These are phyloP conservation scores for Cassiopea xamachana DNA, from an alignment of 30 jellyfish, hydroid and myxozoan species.

Conservation along the genomic window DNA sequence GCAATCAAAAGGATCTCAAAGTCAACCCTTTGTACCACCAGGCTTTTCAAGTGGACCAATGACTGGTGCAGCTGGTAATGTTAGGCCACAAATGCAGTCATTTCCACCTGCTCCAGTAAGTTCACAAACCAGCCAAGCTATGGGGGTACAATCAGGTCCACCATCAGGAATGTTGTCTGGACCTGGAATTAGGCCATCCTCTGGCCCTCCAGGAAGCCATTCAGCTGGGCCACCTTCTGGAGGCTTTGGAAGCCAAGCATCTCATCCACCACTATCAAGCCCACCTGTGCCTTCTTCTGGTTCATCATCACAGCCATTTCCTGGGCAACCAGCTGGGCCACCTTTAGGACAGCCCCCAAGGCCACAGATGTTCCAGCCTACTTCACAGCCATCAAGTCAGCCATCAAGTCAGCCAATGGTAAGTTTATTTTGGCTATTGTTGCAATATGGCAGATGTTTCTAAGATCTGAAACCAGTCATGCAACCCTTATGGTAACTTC, in stretches of 20 bases:
- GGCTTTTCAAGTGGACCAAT: slow-evolving; percentile 26
- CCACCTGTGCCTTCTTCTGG: slow-evolving; percentile 45
- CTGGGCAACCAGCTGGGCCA: slow-evolving; percentile 12
- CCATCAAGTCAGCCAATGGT: slow-evolving; percentile 40
- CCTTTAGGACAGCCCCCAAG: slow-evolving; percentile 42
- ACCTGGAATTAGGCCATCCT: slow-evolving; percentile 9
- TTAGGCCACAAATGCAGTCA: slow-evolving; percentile 47
- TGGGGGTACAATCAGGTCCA: slow-evolving; percentile 29
- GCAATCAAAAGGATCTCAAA: slow-evolving; percentile 21
- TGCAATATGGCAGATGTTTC: not conserved
- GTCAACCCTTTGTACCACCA: slow-evolving; percentile 30
- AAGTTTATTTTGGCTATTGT: not conserved
- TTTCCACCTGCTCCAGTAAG: slow-evolving; percentile 19
- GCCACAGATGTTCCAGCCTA: slow-evolving; percentile 17
- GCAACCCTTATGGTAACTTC: too few relatives aligned
- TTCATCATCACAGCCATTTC: slow-evolving; percentile 42
- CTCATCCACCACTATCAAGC: not conserved
- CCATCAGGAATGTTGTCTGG: not conserved
- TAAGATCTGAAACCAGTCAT: too few relatives aligned
- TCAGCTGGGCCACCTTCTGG: slow-evolving; percentile 59
- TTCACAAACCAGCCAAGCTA: slow-evolving; percentile 1
- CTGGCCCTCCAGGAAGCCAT: slow-evolving; percentile 34
- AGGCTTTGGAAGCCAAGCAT: not conserved
- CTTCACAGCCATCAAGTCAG: slow-evolving; percentile 15
- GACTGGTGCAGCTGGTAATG: slow-evolving; percentile 28